Base-by-base conservation (phyloP, 2,797 vertebrate genomes). In the Leptatherina wallacei region DNA sequence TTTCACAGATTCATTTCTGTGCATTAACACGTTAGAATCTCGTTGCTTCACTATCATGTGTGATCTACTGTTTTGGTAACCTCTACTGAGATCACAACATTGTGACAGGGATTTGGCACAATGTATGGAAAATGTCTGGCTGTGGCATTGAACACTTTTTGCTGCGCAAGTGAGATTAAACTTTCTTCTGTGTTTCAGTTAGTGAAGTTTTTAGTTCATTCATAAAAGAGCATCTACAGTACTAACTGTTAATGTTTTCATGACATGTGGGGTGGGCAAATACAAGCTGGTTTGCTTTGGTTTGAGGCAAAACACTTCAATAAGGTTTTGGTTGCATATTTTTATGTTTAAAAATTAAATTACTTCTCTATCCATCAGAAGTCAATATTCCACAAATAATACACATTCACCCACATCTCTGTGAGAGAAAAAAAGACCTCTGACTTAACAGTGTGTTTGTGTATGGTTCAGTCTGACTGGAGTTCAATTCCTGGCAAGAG, bases 201-300 rank as follows among this genome's bases (percentile, higher is more conserved):
- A 56, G 52, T 18, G 14, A 42, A 8, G n/a, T 49, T 24, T 4
- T 7, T 9, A 6, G 8, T 52, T 36, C 24, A 36, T 54, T 52
- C 22, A 52, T 51, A 0, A 0, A 0, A 0, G 3, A 49, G n/a
- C 42, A 32, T 16, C 20, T 13, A 56, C 29, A 56, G 24, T 27
- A 27, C 24, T 27, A 49, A 40, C 11, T 61, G 60, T 4, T 13
- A 30, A n/a, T 18, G 13, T 40, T 12, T 12, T 40, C 32, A 32
- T 32, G 32, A 6, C 32, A 3, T 32, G 6, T 6, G 6, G 32
- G 40, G 38, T 36, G 38, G 38, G 13, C 13, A 40, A 42, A 42
- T 0, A 5, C 18, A 42, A 49, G 47, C 8, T 49, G 20, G 20
- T 49, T n/a, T 20, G 6, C 20, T 47, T n/a, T 47, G 18, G 20